These are phyloP conservation scores for Poecile atricapillus DNA, from an alignment of 2,113 vertebrate genomes.

Conservation along the genomic window DNA sequence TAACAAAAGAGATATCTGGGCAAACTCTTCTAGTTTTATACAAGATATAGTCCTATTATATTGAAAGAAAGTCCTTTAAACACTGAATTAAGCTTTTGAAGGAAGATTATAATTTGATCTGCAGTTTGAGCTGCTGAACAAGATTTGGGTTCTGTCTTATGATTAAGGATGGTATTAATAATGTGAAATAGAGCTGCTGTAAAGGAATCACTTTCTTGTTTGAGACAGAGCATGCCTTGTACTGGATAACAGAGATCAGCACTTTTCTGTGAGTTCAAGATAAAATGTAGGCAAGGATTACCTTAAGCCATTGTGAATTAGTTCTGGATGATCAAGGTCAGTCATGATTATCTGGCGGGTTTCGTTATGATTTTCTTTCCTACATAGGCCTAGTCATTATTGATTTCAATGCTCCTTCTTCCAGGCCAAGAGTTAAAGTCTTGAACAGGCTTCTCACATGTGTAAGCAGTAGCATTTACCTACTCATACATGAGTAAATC, in stretches of 20 bases:
- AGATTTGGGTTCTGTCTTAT: neutral
- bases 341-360: neutral
- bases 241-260: neutral
- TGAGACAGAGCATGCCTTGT: neutral
- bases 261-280: neutral
- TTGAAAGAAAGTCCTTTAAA: neutral
- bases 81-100: neutral
- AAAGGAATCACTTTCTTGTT: neutral
- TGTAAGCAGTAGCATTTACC: neutral
- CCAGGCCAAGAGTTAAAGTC: neutral
- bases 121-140: neutral
- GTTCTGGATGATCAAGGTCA: neutral
- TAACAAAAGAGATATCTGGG: neutral
- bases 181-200: neutral
- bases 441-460: neutral
- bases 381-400: neutral
- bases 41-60: neutral
- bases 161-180: neutral
- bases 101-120: neutral
- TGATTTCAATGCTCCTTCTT: neutral
- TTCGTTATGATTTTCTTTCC: neutral
- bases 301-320: neutral
- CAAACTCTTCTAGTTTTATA: neutral
- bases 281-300: neutral
- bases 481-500: neutral